These are phyloP conservation scores for Microplitis demolitor DNA, from an alignment of 1,140 invertebrate species.

Conservation along the genomic window DNA sequence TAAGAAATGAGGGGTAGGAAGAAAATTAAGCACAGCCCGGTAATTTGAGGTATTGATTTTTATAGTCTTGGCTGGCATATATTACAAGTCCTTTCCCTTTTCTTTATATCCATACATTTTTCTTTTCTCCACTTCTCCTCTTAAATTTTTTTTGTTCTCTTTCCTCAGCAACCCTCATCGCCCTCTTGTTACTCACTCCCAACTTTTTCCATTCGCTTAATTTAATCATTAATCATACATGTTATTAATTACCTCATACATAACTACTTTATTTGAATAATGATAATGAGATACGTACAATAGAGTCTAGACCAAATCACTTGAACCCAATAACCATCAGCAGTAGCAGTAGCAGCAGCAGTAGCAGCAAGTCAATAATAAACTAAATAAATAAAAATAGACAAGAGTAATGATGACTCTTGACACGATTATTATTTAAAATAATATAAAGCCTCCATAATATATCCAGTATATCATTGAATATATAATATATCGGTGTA, in stretches of 20 bases:
- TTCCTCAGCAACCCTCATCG: background rate
- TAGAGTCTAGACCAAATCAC: no score
- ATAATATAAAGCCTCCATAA: background rate
- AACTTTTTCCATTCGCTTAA: background rate
- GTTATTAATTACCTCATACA: no score
- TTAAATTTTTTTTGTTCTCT: background rate
- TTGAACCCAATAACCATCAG: no score
- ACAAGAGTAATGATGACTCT: no score
- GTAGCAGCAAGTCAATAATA: background rate
- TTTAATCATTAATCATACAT: no score
- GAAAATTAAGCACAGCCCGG: constrained; percentile 63
- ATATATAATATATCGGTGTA: background rate
- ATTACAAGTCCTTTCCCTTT: constrained; percentile 53
- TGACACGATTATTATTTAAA: constrained; percentile 6
- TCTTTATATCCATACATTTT: constrained; percentile 21
- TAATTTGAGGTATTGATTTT: constrained; percentile 65
- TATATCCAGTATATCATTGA: constrained; percentile 12
- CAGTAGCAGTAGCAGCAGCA: no score
- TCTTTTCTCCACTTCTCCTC: background rate
- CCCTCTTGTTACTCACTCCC: background rate
- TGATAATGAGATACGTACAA: no score
- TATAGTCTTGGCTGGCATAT: constrained; percentile 62
- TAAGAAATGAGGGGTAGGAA: constrained; percentile 39
- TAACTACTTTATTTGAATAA: no score
- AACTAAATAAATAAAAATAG: background rate